Conservation (phyloP, 1,140 invertebrate species). For the Antheraea mylitta region DNA sequence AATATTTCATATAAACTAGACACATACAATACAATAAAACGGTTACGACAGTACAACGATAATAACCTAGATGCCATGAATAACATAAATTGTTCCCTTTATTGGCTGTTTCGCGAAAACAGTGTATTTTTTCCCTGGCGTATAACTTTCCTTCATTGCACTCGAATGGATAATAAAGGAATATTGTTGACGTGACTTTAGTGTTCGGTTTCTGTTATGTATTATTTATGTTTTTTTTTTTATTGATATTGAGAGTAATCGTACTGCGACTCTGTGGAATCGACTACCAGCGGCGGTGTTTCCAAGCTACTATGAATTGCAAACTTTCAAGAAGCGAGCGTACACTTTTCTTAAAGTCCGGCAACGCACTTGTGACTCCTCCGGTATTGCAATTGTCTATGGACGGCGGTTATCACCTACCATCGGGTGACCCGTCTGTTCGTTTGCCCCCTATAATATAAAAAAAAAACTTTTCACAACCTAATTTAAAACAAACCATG, state of each 20-base stretch:
- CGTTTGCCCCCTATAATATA: too few species aligned
- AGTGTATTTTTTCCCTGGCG: conserved; percentile 12
- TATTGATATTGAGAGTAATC: too few species aligned
- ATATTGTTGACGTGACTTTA: conserved; percentile 13
- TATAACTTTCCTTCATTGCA: conserved; percentile 26
- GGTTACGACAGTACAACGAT: conserved; percentile 30
- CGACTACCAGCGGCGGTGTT: too few species aligned
- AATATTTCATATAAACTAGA: conserved; percentile 57
- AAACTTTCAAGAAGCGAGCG: too few species aligned
- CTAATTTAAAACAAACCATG: not conserved
- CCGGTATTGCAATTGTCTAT: too few species aligned
- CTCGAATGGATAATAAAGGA: conserved; percentile 16
- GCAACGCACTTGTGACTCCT: too few species aligned
- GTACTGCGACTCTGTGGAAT: too few species aligned
- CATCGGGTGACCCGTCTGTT: too few species aligned
- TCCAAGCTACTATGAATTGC: too few species aligned
- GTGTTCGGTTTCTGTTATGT: not conserved
- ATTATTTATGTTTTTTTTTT: not conserved
- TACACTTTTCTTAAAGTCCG: too few species aligned
- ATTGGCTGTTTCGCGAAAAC: conserved; percentile 31
- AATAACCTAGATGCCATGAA: conserved; percentile 44
- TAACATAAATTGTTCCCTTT: conserved; percentile 50
- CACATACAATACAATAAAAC: not conserved
- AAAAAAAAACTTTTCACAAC: too few species aligned
- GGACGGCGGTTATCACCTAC: too few species aligned